Percentiles rank a stretch among this genome's conserved stretches.
These are phyloP conservation scores for Erannis defoliaria DNA, from an alignment of 2,888 invertebrate species.

Conservation along the genomic window DNA sequence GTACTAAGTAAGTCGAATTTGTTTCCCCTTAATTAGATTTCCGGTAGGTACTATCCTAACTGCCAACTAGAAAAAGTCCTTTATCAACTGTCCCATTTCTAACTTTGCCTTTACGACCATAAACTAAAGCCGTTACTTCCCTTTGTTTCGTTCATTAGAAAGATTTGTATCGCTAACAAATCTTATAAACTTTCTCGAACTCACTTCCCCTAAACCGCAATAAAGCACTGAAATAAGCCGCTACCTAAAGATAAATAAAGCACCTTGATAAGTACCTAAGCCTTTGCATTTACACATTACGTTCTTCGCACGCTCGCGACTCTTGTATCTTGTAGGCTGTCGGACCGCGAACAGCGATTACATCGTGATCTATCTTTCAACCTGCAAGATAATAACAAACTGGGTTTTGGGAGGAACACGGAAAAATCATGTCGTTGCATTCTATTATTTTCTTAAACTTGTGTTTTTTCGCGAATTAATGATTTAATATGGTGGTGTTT, in stretches of 20 bases:
- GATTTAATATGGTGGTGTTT: too few species aligned
- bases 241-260: conserved; percentile 23
- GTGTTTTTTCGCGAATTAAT: too few species aligned
- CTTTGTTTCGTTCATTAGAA: conserved; percentile 36
- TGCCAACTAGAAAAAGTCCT: conserved; percentile 18
- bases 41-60: conserved; percentile 11
- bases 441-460: too few species aligned
- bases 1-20: neutral
- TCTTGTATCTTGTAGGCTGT: neutral
- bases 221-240: conserved; percentile 32
- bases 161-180: conserved; percentile 43
- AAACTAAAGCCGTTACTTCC: conserved; percentile 35
- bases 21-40: conserved; percentile 12
- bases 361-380: neutral
- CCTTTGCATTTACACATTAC: conserved; percentile 1
- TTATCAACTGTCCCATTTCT: conserved; percentile 29
- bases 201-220: conserved; percentile 27
- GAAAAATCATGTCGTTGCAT: too few species aligned
- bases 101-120: conserved; percentile 30
- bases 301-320: conserved; percentile 1
- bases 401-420: too few species aligned
- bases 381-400: neutral
- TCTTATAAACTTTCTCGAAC: conserved; percentile 36
- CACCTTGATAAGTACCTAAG: conserved; percentile 13
- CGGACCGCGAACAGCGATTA: neutral